These are phyloP conservation scores for Thermophis baileyi DNA, from an alignment of 2,113 vertebrate genomes.

Conservation along the genomic window DNA sequence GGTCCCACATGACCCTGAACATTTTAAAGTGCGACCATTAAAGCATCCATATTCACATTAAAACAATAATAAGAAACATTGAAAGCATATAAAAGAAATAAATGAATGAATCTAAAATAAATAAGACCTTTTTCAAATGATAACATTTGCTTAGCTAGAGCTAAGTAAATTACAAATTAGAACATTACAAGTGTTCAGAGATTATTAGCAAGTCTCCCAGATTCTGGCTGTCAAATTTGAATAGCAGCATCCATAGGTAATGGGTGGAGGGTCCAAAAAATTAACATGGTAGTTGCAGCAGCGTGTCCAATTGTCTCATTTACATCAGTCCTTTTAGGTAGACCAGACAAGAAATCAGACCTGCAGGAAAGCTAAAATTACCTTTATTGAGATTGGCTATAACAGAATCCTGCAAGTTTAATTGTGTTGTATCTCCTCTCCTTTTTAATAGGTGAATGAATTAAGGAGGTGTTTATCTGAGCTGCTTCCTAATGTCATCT, in stretches of 20 bases:
- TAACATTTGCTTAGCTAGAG: not conserved
- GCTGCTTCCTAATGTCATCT: not conserved
- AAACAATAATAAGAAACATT: not conserved
- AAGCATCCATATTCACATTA: not conserved
- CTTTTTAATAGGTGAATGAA: not conserved
- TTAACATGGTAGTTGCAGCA: not conserved
- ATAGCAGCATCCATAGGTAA: not conserved
- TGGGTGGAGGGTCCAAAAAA: not conserved
- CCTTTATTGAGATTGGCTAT: not conserved
- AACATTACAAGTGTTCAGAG: not conserved
- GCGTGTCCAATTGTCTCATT: not conserved
- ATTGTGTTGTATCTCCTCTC: not conserved
- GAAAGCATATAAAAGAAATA: too few species aligned
- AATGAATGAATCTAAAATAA: not conserved
- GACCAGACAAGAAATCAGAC: not conserved
- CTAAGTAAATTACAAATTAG: too few species aligned
- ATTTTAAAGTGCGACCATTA: not conserved
- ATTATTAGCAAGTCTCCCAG: not conserved
- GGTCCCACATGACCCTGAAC: not conserved
- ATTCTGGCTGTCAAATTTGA: not conserved
- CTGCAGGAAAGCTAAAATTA: not conserved
- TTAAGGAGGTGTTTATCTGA: not conserved
- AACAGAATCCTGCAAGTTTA: not conserved
- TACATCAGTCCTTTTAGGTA: not conserved
- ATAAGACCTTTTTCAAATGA: not conserved